A percentile compares a stretch with the other conserved stretches of the same genome.
Conservation (phyloP, 2,797 vertebrate species). For the Furcifer pardalis region DNA sequence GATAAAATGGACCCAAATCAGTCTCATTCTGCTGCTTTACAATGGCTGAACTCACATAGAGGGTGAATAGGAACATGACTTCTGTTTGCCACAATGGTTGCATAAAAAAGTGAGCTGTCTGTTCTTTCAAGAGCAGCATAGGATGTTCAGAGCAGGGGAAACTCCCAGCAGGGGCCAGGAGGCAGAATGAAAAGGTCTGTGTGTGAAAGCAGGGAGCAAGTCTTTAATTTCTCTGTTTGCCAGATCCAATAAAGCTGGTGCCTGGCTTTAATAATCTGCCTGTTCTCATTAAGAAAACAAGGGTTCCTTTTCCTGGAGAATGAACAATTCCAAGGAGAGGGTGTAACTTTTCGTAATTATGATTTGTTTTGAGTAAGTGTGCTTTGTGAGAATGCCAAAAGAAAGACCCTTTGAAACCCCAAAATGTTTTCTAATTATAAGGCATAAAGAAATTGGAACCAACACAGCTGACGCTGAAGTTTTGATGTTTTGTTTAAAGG, state of each 20-base stretch:
- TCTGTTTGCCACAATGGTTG: neutral
- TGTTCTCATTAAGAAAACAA: conserved; percentile 32
- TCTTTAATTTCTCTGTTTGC: conserved; percentile 23
- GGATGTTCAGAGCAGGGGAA: conserved; percentile 13
- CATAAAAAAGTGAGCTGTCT: conserved; percentile 1
- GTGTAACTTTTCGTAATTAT: conserved; percentile 42
- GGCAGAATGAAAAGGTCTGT: conserved; percentile 18
- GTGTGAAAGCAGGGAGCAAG: conserved; percentile 13
- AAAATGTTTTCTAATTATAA: conserved; percentile 18
- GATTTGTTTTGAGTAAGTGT: conserved; percentile 18
- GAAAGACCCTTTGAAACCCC: conserved; percentile 23
- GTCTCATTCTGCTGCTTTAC: neutral
- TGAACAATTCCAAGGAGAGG: conserved; percentile 19
- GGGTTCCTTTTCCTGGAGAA: conserved; percentile 20
- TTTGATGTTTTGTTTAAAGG: neutral
- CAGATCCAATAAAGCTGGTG: conserved; percentile 23
- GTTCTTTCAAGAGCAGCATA: conserved; percentile 8
- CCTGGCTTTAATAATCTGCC: conserved; percentile 15
- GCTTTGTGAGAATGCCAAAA: conserved; percentile 34
- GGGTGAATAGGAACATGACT: neutral
- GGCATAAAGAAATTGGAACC: conserved; percentile 13
- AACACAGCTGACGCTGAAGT: neutral
- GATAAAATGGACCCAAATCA: neutral
- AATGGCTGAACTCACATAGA: neutral
- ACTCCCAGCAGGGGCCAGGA: conserved; percentile 21